These are phyloP conservation scores for Pangasius macronema DNA, from an alignment of 2,797 vertebrate genomes.

Conservation along the genomic window DNA sequence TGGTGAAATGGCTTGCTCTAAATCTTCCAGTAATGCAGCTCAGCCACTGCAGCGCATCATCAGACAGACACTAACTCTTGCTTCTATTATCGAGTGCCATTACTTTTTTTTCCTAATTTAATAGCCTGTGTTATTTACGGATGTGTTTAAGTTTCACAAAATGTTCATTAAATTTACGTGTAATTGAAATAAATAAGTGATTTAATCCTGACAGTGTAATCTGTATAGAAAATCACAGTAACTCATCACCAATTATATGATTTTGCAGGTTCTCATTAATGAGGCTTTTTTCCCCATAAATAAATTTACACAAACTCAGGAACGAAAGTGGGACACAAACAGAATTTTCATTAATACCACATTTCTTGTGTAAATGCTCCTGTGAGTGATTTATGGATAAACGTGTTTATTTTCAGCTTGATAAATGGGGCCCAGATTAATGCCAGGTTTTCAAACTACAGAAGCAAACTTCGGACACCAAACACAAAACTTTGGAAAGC, in stretches of 20 bases:
- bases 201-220: background rate
- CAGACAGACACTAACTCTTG: background rate
- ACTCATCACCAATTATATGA: background rate
- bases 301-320: background rate
- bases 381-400: background rate
- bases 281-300: background rate
- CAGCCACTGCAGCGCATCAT: background rate
- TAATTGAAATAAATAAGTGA: background rate
- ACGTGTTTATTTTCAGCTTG: background rate
- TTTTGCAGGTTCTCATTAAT: background rate
- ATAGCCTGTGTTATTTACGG: background rate
- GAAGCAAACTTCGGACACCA: background rate
- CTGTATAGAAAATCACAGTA: background rate
- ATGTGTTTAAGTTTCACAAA: background rate
- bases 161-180: background rate
- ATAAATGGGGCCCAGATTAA: background rate
- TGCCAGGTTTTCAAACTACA: background rate
- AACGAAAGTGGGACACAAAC: background rate
- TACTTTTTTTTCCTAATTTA: background rate
- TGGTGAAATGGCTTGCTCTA: too few species aligned
- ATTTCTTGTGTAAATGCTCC: background rate
- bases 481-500: background rate
- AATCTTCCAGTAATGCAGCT: slow-evolving; percentile 3
- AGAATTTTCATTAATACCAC: background rate
- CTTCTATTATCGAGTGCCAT: background rate